Evolutionary conservation across 2,797 vertebrate species (phyloP), one percentile per base, ranked within the genome.

Genomic region (Arrhamphus sclerolepis): DNA sequence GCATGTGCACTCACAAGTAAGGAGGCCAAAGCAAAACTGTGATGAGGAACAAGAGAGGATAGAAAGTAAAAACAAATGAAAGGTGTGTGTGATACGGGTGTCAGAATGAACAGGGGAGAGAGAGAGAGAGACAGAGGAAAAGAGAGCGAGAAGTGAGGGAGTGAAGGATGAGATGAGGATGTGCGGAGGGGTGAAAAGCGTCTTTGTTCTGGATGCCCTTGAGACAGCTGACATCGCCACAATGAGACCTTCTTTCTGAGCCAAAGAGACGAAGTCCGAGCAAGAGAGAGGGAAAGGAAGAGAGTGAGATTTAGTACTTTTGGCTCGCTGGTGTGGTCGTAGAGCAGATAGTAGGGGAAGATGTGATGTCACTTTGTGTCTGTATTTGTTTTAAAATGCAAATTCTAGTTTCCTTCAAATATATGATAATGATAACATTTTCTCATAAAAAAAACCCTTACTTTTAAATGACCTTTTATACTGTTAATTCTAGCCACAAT

Each of bases 181-280:
- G 80, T 80, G 82, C 82, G 72, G 72, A 82, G 75, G 83, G 85
- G 83, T 92, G 90, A 92, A 91, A 90, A 89, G 87, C 83, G 26
- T 80, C 89, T 92, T 92, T 93, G 91, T 91, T 93, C 87, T 88
- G 81, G 83, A 87, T 85, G 88, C 88, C 89, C 90, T 91, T 91
- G 87, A 92, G 90, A 92, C 91, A 92, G 91, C 91, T 92, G 91
- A 92, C 89, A 90, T 87, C 56, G 77, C 83, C 83, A 87, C 89
- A 91, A 88, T 90, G 84, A 90, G 84, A 88, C 81, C 84, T 86
- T 87, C 81, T 90, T 89, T 90, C 85, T 91, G 75, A 72, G 71
- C 77, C 52, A 80, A 62, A 72, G 73, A 83, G 75, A 81, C 75
- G 13, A 74, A 84, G 72, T 66, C 71, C 48, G 57, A 82, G 81